Evolutionary conservation across 1,140 invertebrate species (phyloP).

Genomic region (Ptiloglossa arizonensis): DNA sequence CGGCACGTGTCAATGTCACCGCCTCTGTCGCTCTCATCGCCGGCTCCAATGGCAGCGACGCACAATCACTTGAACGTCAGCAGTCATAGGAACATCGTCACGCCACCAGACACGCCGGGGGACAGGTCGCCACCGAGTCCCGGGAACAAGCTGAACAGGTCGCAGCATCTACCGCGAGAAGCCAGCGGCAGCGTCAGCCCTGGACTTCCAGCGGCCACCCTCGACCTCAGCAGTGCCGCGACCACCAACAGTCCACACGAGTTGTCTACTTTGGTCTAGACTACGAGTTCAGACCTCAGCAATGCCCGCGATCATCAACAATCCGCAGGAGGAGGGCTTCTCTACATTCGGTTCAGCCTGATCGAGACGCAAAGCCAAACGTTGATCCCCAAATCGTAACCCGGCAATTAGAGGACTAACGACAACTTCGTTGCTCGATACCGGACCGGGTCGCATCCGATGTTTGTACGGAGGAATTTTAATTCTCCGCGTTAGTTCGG

Average conservation of each 20-base stretch:
- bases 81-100: slow-evolving; percentile 64
- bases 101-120: slow-evolving; percentile 76
- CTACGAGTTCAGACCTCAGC: too few relatives aligned
- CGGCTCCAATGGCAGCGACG: slow-evolving; percentile 80
- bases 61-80: slow-evolving; percentile 73
- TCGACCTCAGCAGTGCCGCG: slow-evolving; percentile 86
- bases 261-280: slow-evolving; percentile 84
- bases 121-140: slow-evolving; percentile 79
- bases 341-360: too few relatives aligned
- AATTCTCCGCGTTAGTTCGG: too few relatives aligned
- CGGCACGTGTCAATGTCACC: slow-evolving; percentile 75
- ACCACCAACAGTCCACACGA: slow-evolving; percentile 86
- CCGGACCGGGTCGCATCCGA: too few relatives aligned
- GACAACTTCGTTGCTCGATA: too few relatives aligned
- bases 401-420: too few relatives aligned
- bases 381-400: too few relatives aligned
- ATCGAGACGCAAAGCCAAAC: too few relatives aligned
- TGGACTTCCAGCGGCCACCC: slow-evolving; percentile 83
- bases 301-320: too few relatives aligned
- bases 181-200: slow-evolving; percentile 85
- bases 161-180: slow-evolving; percentile 78
- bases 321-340: too few relatives aligned
- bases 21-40: slow-evolving; percentile 75
- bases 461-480: too few relatives aligned
- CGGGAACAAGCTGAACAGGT: slow-evolving; percentile 73